These are phyloP conservation scores for Mionectes olivaceus DNA, from an alignment of 2,797 vertebrate species.

Conservation along the genomic window DNA sequence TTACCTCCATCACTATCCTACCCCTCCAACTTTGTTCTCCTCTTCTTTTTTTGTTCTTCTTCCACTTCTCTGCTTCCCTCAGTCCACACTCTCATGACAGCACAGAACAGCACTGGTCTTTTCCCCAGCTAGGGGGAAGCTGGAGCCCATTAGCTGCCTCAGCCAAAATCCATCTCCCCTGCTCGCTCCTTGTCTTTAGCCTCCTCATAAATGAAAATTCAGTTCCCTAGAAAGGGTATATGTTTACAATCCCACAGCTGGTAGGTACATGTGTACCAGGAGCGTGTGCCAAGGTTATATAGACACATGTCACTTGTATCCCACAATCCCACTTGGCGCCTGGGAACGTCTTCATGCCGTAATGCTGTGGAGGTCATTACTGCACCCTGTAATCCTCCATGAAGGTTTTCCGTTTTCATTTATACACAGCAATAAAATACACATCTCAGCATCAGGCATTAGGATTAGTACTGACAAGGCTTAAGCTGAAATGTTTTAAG, in stretches of 20 bases:
- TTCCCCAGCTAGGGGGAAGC: not conserved
- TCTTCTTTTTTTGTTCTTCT: not conserved
- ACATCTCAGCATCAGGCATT: constrained; percentile 76
- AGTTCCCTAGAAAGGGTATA: constrained; percentile 41
- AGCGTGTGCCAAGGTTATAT: constrained; percentile 35
- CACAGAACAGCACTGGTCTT: not conserved
- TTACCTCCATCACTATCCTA: not conserved
- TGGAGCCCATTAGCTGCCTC: constrained; percentile 12
- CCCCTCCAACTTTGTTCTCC: not conserved
- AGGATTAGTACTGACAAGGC: constrained; percentile 76
- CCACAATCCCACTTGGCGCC: constrained; percentile 56
- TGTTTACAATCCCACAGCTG: constrained; percentile 61
- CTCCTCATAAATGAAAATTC: constrained; percentile 48
- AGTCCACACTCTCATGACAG: not conserved
- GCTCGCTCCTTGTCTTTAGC: not conserved
- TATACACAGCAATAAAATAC: constrained; percentile 69
- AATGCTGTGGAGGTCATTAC: constrained; percentile 61
- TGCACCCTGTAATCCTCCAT: constrained; percentile 69
- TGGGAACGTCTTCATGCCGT: constrained; percentile 22
- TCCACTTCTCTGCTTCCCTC: not conserved
- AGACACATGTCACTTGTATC: constrained; percentile 55
- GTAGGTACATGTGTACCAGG: constrained; percentile 50
- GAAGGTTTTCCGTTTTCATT: constrained; percentile 74
- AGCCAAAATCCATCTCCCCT: constrained; percentile 16
- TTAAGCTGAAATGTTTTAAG: constrained; percentile 71